A percentile compares a stretch with the other conserved stretches of the same genome.
Conservation (phyloP, 2,113 vertebrate species). For the Neogale vison region DNA sequence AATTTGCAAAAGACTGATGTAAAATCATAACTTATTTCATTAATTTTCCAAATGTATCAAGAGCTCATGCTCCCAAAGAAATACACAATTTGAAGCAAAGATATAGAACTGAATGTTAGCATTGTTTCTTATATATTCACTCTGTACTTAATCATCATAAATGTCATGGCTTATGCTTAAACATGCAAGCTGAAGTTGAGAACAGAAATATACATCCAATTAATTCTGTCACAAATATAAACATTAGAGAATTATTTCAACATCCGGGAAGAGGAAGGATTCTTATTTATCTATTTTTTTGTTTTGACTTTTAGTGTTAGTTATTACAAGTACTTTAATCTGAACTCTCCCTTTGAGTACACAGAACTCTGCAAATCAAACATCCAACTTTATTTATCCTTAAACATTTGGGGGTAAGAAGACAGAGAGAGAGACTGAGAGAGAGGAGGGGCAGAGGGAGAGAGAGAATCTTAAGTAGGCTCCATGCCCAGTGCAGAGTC, state of each 20-base stretch:
- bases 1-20: not conserved
- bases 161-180: not conserved
- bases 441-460: not conserved
- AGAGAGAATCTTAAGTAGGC: not conserved
- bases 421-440: not conserved
- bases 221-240: conserved; percentile 21
- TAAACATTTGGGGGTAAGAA: not conserved
- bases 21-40: not conserved
- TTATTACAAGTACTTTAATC: not conserved
- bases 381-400: not conserved
- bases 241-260: conserved; percentile 9
- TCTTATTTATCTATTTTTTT: not conserved
- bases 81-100: not conserved
- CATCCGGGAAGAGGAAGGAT: not conserved
- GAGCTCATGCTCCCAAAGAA: not conserved
- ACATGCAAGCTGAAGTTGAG: not conserved
- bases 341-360: not conserved
- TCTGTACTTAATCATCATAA: not conserved
- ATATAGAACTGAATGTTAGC: not conserved
- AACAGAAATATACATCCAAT: not conserved
- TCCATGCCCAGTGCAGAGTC: not conserved
- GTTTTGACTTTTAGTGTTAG: not conserved
- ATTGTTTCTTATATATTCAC: not conserved
- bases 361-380: not conserved
- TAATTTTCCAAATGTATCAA: conserved; percentile 27